Evolutionary conservation across 2,797 vertebrate species (phyloP), one percentile per base, ranked within the genome.

Genomic region (Cyclopterus lumpus): DNA sequence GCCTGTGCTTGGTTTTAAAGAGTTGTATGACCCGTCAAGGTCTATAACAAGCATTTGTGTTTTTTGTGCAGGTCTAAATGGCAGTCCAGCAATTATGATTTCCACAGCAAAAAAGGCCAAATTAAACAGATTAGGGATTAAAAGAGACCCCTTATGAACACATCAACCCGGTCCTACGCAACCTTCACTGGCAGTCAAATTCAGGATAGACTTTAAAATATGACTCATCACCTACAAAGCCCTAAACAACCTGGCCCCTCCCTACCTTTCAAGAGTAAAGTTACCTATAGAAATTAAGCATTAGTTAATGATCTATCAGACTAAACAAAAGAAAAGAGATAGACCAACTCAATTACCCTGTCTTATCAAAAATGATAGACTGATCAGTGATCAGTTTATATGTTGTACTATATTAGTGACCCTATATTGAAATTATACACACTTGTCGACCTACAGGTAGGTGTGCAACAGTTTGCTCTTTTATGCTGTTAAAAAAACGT

Each of bases 271-370:
- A n/a, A n/a, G n/a, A n/a, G n/a, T 44, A 32, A 58, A n/a, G 24
- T 4, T 22, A 46, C 40, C 49, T 26, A 0, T 1, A 26, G 32
- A 63, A 9, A 48, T n/a, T n/a, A n/a, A n/a, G n/a, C n/a, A n/a
- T n/a, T 51, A 69, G 8, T 60, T 16, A 59, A 66, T 24, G 18
- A 8, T 66, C 26, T 68, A 26, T 36, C 30, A 73, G 42, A 44
- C 15, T 42, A 49, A 73, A 62, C 20, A 57, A 49, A 51, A 65
- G 61, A 53, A 51, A 66, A 71, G 51, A 53, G 24, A 73, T 71
- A 42, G 42, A 20, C 36, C 16, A 60, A 10, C 9, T 32, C 16
- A 55, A 30, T 64, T 22, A 60, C 66, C 26, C 20, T 57, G 10
- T 36, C 2, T 73, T 28, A 60, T 67, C 42, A 51, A 10, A 2